These are phyloP conservation scores for Campopleginae sp. DNA, from an alignment of 2,888 invertebrate species.

Conservation along the genomic window DNA sequence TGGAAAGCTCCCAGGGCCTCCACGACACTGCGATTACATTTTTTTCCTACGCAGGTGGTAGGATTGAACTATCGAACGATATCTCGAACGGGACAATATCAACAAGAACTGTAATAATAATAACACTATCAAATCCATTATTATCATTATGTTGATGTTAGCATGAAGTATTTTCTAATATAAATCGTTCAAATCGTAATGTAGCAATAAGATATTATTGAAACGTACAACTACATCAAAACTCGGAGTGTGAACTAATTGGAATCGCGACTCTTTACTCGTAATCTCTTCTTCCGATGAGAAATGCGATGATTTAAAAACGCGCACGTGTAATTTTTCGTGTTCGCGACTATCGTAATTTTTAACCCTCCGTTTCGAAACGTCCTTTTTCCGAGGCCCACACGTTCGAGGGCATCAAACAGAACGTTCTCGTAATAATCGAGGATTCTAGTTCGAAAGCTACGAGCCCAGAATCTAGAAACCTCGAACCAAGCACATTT, in stretches of 20 bases:
- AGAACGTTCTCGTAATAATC: background rate
- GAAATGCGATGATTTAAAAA: constrained; percentile 9
- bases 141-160: constrained; percentile 19
- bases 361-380: constrained; percentile 10
- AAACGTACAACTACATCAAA: background rate
- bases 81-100: constrained; percentile 5
- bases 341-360: background rate
- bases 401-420: constrained; percentile 6
- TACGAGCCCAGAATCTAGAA: background rate
- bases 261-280: background rate
- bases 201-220: constrained; percentile 3
- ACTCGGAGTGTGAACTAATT: constrained; percentile 1
- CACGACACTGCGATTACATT: background rate
- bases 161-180: constrained; percentile 5
- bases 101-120: background rate
- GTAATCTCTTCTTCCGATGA: background rate
- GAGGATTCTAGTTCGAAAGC: background rate
- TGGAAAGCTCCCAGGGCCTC: no score
- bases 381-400: constrained; percentile 3
- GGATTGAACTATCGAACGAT: background rate
- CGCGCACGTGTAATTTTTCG: constrained; percentile 7
- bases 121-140: constrained; percentile 2
- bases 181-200: constrained; percentile 13
- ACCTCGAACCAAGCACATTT: background rate
- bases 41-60: background rate